Percentiles rank a stretch among this genome's conserved stretches.
Conservation (phyloP, 2,113 vertebrate species). For the Zosterops hypoxanthus region DNA sequence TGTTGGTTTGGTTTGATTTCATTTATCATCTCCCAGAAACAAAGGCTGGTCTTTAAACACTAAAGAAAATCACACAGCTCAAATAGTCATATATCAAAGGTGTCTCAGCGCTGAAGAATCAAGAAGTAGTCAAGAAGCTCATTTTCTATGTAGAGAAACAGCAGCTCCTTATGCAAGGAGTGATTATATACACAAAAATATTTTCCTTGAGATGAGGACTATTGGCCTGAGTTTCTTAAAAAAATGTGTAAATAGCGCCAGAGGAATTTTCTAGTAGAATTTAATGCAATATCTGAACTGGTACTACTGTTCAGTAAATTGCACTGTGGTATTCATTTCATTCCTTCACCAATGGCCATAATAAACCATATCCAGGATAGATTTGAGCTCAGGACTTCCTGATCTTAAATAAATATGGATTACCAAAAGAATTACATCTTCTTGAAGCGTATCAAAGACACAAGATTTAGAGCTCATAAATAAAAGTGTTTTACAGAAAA, state of each 20-base stretch:
- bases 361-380: background rate
- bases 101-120: background rate
- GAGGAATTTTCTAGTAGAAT: background rate
- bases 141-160: background rate
- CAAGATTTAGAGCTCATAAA: background rate
- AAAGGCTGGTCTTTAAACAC: background rate
- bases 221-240: background rate
- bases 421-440: background rate
- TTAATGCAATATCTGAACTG: background rate
- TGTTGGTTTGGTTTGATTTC: background rate
- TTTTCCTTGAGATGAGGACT: background rate
- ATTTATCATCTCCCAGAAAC: background rate
- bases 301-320: background rate
- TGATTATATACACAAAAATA: background rate
- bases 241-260: background rate
- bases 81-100: background rate
- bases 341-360: background rate
- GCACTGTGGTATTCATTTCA: background rate
- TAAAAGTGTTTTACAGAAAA: background rate
- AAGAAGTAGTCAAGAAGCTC: background rate
- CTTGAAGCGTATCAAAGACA: background rate
- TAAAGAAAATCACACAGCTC: background rate
- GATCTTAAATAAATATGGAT: background rate
- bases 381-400: background rate
- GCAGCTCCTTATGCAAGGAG: background rate